Percentiles rank a stretch among this genome's conserved stretches.
Conservation (phyloP, 2,888 invertebrate species). For the Tortrix viridana region DNA sequence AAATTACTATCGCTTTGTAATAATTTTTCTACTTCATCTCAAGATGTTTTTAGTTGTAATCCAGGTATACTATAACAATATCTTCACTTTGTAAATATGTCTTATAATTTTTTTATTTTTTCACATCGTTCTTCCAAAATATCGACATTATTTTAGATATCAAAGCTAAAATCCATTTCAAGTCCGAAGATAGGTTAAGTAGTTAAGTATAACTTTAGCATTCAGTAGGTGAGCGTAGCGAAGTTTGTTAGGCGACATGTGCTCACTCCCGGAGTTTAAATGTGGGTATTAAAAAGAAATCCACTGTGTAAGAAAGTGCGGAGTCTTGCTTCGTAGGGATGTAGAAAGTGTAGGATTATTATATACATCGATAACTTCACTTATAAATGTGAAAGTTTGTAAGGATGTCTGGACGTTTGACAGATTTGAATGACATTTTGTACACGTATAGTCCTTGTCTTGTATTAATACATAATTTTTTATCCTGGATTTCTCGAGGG, state of each 20-base stretch:
- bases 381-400: too few species aligned
- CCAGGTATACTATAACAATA: too few species aligned
- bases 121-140: background rate
- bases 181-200: background rate
- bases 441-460: too few species aligned
- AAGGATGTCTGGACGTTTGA: too few species aligned
- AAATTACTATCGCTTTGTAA: too few species aligned
- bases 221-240: conserved; percentile 41
- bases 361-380: conserved; percentile 34
- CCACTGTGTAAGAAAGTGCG: conserved; percentile 70
- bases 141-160: background rate
- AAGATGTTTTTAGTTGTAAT: too few species aligned
- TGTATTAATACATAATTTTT: too few species aligned
- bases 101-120: too few species aligned
- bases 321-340: conserved; percentile 60
- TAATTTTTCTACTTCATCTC: too few species aligned
- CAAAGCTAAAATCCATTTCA: conserved; percentile 7
- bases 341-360: conserved; percentile 38
- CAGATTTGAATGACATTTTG: too few species aligned
- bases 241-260: conserved; percentile 62
- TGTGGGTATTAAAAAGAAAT: conserved; percentile 82
- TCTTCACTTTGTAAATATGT: too few species aligned
- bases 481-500: too few species aligned
- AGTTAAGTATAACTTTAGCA: conserved; percentile 9
- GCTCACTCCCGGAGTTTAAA: conserved; percentile 69